Base-by-base conservation (phyloP, 2,888 invertebrate species). In the Dynastes tityus region DNA sequence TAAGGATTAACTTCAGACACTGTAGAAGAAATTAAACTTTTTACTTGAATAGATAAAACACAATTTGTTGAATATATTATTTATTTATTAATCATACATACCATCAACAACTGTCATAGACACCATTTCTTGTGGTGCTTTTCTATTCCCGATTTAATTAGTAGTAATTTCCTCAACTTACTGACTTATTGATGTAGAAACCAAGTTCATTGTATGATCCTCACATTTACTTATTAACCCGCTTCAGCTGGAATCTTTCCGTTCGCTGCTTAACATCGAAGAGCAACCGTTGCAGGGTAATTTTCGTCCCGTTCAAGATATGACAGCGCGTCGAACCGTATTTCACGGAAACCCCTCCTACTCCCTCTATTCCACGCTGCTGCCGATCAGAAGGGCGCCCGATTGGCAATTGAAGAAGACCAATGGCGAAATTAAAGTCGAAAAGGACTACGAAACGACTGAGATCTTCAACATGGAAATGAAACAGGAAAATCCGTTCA, bases 321-420 rank as follows among this genome's bases (percentile, higher is more conserved):
- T 87, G 2, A 83, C 85, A 29, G 85, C 88, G 6, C 78, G 45
- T 11, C 78, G 92, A 53, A 88, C 88, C 22, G 81, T 93, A 0
- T 91, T 91, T 81, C 91, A 91, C 77, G 90, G 92, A 51, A 90
- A 88, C 78, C 91, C 92, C 1, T 91, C 91, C 76, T 89, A 89
- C 87, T 86, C 84, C 74, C 89, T 89, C 78, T 90, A 91, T 82
- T 90, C 91, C 79, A 90, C 91, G 0, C 83, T 91, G 55, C 82
- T 91, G 32, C 90, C 80, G 8, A 58, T 80, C 27, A 67, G 77
- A 9, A 77, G 63, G 74, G 51, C 64, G 1, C 64, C 61, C 9
- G 67, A 75, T 16, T 63, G 61, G 29, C 63, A 64, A 27, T 16
- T 70, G 22, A 78, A 71, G 16, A 64, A 71, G 63, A 45, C 51